Evolutionary conservation across 2,888 invertebrate genomes (phyloP).

Genomic region (Caenorhabditis virilis): DNA sequence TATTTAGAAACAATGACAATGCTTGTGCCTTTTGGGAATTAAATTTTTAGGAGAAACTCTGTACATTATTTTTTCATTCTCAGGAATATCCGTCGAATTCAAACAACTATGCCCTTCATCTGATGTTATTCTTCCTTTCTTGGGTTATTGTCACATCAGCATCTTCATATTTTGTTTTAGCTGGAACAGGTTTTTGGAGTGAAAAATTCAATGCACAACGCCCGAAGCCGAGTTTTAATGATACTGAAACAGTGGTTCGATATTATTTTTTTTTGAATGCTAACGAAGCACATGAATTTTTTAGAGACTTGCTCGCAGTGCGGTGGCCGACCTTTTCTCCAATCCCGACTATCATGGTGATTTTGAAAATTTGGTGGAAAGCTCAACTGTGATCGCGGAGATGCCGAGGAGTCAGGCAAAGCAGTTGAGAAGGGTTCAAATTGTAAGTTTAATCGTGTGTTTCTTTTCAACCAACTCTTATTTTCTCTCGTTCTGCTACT

Average conservation of each 20-base stretch:
- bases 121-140: conserved; percentile 41
- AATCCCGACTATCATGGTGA: conserved; percentile 45
- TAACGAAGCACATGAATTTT: conserved; percentile 5
- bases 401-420: neutral
- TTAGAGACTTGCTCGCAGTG: conserved; percentile 25
- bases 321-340: conserved; percentile 37
- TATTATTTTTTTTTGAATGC: no score
- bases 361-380: conserved; percentile 31
- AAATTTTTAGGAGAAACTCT: no score
- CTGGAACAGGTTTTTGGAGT: conserved; percentile 32
- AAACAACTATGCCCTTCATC: conserved; percentile 29
- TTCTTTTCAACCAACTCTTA: no score
- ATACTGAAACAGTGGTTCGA: conserved; percentile 12
- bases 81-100: conserved; percentile 45
- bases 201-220: conserved; percentile 16
- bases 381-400: no score
- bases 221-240: conserved; percentile 10
- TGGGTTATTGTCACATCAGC: conserved; percentile 34
- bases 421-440: conserved; percentile 17
- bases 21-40: no score
- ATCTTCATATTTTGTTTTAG: conserved; percentile 22
- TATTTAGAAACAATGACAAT: no score
- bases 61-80: no score
- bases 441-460: conserved; percentile 11
- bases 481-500: no score